These are phyloP conservation scores for Crotalus horridus DNA, from an alignment of 2,113 vertebrate genomes.

Conservation along the genomic window DNA sequence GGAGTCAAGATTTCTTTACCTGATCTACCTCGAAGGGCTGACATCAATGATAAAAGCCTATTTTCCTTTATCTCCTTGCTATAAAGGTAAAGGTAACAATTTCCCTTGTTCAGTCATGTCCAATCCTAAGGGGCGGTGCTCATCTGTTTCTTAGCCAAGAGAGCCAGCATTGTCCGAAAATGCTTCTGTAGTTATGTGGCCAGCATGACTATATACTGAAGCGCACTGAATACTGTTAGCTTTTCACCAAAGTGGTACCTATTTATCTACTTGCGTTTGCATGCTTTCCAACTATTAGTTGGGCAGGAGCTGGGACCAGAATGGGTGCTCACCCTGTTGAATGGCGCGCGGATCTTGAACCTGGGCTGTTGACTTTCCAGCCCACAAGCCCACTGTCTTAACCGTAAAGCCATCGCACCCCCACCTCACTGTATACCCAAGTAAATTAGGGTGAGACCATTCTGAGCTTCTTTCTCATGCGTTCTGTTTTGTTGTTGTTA, in stretches of 20 bases:
- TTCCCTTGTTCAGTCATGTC: neutral
- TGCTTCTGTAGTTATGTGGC: too few relatives aligned
- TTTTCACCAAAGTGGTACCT: neutral
- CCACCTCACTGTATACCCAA: neutral
- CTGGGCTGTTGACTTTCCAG: neutral
- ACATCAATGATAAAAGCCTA: neutral
- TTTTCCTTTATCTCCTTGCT: neutral
- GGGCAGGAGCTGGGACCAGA: neutral
- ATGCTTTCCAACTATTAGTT: neutral
- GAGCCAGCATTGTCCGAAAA: neutral
- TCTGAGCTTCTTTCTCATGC: neutral
- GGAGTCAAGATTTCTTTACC: neutral
- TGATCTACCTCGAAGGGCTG: neutral
- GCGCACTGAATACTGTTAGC: neutral
- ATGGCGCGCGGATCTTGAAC: fast-evolving
- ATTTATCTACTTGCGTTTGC: neutral
- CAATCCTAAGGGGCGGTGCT: neutral
- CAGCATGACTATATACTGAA: neutral
- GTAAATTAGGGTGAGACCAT: neutral
- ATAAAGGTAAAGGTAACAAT: neutral
- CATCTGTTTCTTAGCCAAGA: neutral
- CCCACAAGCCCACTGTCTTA: neutral
- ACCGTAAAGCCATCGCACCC: neutral
- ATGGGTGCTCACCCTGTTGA: neutral
- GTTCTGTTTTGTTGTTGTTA: neutral